Base-by-base conservation (phyloP, 2,113 vertebrate species). In the Arizona elegans region DNA sequence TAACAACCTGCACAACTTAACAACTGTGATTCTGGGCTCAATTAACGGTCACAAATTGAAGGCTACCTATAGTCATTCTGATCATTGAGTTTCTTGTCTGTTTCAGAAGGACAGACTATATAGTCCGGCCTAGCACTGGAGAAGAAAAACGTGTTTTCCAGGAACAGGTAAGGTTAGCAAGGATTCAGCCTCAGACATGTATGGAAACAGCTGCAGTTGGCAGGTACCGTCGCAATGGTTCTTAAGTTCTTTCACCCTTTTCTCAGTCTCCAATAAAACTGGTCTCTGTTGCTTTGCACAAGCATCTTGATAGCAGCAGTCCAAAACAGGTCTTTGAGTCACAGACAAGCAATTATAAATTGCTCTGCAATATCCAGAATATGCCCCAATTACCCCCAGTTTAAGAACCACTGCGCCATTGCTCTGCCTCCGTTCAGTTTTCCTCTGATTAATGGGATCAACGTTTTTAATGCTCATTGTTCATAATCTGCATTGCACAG, bases 61-160 rank as follows among this genome's bases (percentile, higher is more conserved):
- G 29, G n/a, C 29, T 70, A 89, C 5, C 33, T 70, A 0, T 13
- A 50, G 11, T n/a, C 26, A 7, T 29, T 87, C 17, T 15, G 17
- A 87, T 91, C 65, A 56, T 89, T 94, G 53, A 92, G 90, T 7
- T 86, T 96, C 70, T 62, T 92, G 88, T 96, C 62, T 95, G 93
- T 97, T 98, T 94, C 97, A 99, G 99, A 96, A 99, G 99, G 94
- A 99, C 99, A 50, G 99, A 99, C 97, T 99, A 99, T 0, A 98
- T 99, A 89, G 99, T 99, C 92, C 98, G 99, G 29, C 99, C 99
- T 75, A 99, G 99, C 97, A 99, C 99, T 0, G 99, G 98, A 90
- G 99, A 99, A 94, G 99, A 99, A 96, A 99, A 99, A 94, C 98
- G 98, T 0, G 97, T 99, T 58, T 99, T 99, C 96, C 99, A 99